phyloP scores from a whole-genome alignment of 2,888 invertebrate species.

The Yponomeuta malinellus region DNA sequence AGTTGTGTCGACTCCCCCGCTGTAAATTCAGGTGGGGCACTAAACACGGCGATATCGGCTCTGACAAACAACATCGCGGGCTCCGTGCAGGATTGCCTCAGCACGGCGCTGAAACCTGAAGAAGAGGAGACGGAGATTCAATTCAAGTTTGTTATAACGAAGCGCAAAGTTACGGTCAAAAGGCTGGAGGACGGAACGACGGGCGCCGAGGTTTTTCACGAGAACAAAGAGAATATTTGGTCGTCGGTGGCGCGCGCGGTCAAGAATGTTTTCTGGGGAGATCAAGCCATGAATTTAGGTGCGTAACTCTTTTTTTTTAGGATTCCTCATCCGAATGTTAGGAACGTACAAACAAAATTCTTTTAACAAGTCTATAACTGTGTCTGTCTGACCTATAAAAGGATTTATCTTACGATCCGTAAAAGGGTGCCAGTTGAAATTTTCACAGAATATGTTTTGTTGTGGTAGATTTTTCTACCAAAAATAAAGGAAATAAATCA shows the following conservation, averaged over 20 bases:
- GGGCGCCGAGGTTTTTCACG: conserved; percentile 28
- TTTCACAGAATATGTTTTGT: too few species aligned
- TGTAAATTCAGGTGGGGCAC: conserved; percentile 20
- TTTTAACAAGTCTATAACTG: too few species aligned
- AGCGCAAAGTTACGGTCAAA: conserved; percentile 57
- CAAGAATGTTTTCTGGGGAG: conserved; percentile 65
- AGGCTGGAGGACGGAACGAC: conserved; percentile 36
- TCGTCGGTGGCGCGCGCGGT: conserved; percentile 60
- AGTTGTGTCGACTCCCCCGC: conserved; percentile 50
- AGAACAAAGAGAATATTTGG: conserved; percentile 63
- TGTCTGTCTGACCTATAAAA: too few species aligned
- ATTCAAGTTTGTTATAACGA: conserved; percentile 66
- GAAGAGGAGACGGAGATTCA: conserved; percentile 67
- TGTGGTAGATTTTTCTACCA: too few species aligned
- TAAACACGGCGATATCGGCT: conserved; percentile 50
- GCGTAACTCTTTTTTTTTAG: background rate
- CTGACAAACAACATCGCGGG: conserved; percentile 56
- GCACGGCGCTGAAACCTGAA: conserved; percentile 47
- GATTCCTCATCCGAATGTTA: too few species aligned
- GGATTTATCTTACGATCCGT: too few species aligned
- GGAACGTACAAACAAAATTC: too few species aligned
- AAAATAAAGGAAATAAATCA: too few species aligned
- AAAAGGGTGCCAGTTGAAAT: too few species aligned
- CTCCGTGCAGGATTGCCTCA: conserved; percentile 55
- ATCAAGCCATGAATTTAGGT: conserved; percentile 30